A percentile compares a stretch with the other conserved stretches of the same genome.
phyloP scores from a whole-genome alignment of 1,140 invertebrate genomes.

The Colletes gigas region DNA sequence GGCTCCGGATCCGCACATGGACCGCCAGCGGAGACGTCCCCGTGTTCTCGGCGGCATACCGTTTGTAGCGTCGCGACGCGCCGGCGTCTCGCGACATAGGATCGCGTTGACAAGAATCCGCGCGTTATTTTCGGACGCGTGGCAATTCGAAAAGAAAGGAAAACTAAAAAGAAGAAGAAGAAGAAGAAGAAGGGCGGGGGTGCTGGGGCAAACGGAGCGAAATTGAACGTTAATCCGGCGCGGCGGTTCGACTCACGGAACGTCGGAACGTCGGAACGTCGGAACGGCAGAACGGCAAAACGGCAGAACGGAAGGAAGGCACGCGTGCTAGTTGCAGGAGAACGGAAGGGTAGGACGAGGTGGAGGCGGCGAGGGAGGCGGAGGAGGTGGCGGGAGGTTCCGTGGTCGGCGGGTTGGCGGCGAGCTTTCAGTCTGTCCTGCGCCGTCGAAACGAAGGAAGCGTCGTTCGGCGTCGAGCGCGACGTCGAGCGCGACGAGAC shows the following conservation, averaged over 20 bases:
- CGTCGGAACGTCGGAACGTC: background rate
- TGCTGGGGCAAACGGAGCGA: background rate
- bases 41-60: slow-evolving; percentile 1
- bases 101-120: background rate
- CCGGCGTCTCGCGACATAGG: slow-evolving; percentile 13
- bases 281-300: background rate
- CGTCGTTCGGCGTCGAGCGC: slow-evolving; percentile 59
- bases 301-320: slow-evolving; percentile 6
- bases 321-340: background rate
- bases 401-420: background rate
- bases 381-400: background rate
- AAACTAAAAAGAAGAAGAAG: too few species aligned
- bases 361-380: background rate
- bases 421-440: slow-evolving; percentile 58
- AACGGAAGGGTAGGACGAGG: slow-evolving; percentile 8
- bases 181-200: background rate
- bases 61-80: slow-evolving; percentile 2
- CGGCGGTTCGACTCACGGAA: background rate
- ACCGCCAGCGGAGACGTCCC: background rate
- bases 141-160: too few species aligned
- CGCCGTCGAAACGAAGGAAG: slow-evolving; percentile 63
- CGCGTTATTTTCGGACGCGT: background rate
- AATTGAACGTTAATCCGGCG: background rate
- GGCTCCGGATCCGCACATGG: slow-evolving; percentile 18
- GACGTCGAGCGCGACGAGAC: slow-evolving; percentile 53